Evolutionary conservation across 37 sponge, comb jelly and placozoan genomes (phyloP).

Genomic region (Beroe forskalii): DNA sequence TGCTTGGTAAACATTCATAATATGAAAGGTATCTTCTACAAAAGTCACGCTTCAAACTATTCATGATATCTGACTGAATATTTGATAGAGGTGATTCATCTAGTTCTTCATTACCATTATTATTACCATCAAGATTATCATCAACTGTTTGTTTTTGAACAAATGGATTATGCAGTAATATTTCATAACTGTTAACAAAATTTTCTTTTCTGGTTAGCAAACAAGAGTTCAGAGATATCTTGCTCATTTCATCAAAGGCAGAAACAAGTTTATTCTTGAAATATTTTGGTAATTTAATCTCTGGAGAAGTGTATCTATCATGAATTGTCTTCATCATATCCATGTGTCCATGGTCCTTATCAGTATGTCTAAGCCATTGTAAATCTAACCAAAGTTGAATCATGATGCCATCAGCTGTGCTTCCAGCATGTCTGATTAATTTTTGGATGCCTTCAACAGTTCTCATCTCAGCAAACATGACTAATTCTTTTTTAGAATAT

Average conservation of each 20-base stretch:
- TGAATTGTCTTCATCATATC: conserved; percentile 37
- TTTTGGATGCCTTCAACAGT: conserved; percentile 65
- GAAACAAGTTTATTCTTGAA: neutral
- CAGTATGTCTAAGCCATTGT: conserved; percentile 33
- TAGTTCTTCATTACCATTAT: neutral
- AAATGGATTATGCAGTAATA: conserved; percentile 33
- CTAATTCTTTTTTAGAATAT: conserved; percentile 24
- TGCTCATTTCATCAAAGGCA: neutral
- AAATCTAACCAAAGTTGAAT: conserved; percentile 57
- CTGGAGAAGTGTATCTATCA: conserved; percentile 16
- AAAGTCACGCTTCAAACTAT: conserved; percentile 18
- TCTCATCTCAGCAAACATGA: conserved; percentile 40
- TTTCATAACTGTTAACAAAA: conserved; percentile 24
- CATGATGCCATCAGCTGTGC: conserved; percentile 37
- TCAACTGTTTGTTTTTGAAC: too few relatives aligned
- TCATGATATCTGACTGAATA: conserved; percentile 16
- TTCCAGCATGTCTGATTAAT: conserved; percentile 51
- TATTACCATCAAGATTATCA: too few relatives aligned
- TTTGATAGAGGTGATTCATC: neutral
- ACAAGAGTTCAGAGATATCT: conserved; percentile 5
- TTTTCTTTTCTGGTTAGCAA: conserved; percentile 8
- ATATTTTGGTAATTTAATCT: neutral
- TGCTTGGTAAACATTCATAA: conserved; percentile 30
- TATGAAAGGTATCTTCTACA: conserved; percentile 37
- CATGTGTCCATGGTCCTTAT: conserved; percentile 30